Evolutionary conservation across 1,140 invertebrate genomes (phyloP).

Genomic region (Nasonia giraulti): DNA sequence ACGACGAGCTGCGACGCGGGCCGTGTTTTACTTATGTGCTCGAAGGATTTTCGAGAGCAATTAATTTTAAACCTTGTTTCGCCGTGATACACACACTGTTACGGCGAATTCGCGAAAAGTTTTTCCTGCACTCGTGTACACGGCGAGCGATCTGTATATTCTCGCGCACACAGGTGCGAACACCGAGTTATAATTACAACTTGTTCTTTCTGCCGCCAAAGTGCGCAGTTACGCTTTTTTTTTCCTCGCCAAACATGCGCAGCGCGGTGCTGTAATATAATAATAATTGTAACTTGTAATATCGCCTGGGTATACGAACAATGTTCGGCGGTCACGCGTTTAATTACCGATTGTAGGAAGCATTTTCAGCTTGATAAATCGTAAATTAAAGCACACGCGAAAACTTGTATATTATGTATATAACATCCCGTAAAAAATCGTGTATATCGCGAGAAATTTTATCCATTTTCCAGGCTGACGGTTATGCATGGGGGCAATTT

Average conservation of each 20-base stretch:
- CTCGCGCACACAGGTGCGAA: no score
- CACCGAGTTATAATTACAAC: background rate
- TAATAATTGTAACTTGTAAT: no score
- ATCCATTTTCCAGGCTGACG: background rate
- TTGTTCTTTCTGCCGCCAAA: background rate
- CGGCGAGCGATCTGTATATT: no score
- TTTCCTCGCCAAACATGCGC: no score
- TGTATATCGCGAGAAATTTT: background rate
- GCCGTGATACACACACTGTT: background rate
- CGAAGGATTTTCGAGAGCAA: constrained; percentile 6
- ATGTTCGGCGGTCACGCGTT: no score
- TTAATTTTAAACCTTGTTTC: constrained; percentile 19
- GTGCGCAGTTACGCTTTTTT: no score
- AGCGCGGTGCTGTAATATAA: no score
- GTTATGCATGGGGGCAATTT: background rate
- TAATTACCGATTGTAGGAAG: no score
- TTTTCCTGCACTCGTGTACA: background rate
- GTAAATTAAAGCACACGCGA: no score
- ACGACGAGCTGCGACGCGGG: no score
- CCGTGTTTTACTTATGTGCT: background rate
- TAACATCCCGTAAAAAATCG: background rate
- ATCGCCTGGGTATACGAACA: no score
- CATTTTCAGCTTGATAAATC: no score
- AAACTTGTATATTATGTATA: background rate
- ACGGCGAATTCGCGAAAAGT: background rate